Base-by-base conservation (phyloP, 2,888 invertebrate genomes). In the Epinotia brunnichana region DNA sequence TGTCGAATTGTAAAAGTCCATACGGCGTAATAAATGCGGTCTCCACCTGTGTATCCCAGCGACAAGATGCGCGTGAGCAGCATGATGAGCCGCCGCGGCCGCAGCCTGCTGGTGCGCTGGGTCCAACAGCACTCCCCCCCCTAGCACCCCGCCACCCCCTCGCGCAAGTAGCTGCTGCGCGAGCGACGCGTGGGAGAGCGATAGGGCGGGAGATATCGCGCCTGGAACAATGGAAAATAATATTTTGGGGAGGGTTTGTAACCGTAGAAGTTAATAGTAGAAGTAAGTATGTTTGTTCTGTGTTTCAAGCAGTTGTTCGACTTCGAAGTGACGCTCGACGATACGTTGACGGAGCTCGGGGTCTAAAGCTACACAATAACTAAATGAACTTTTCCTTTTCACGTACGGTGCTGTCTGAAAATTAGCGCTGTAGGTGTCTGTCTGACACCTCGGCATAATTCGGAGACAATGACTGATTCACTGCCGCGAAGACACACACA, bases 131-230 rank as follows among this genome's bases (percentile, higher is more conserved):
- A 93, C 90, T 0, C 92, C 89, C 0, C 91, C 91, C 0, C 87
- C 87, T 21, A 92, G 82, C 24, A 93, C 93, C 10, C 89, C 92
- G 68, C 91, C 88, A 60, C 89, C 93, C 78, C 85, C 94, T 19
- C 90, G 82, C 21, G 91, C 92, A 72, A 92, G 80, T 44, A 92
- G 77, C 77, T 91, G 92, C 80, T 91, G 93, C 24, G 92, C 95
- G 80, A 87, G 89, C 75, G 84, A 94, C 82, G 85, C 94, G 88
- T 88, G 93, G 15, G 92, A 93, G 74, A 95, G 93, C 57, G 96
- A 95, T 64, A 97, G 92, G 0, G 97, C 97, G 15, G 98, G 98
- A 79, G 97, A 97, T 88, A 98, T 95, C n/a, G 97, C 96, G 79
- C 96, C 94, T 94, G 82, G 10, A 87, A 87, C 15, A 51, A 74